Conservation (phyloP, 2,888 invertebrate species). For the Villa cingulata region DNA sequence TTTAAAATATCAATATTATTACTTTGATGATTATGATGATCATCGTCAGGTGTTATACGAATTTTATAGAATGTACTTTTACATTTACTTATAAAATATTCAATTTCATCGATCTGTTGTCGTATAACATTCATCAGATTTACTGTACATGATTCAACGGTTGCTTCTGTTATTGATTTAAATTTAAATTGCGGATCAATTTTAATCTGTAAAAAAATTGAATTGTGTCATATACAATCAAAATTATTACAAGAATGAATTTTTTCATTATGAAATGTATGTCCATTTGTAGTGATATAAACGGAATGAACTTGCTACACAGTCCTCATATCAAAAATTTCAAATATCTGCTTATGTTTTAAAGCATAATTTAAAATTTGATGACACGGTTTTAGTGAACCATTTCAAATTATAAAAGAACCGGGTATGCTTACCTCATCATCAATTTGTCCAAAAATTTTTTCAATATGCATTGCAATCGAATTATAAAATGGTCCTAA, state of each 20-base stretch:
- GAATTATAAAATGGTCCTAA: constrained; percentile 30
- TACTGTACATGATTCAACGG: constrained; percentile 23
- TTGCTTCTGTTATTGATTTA: constrained; percentile 25
- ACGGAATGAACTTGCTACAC: no score
- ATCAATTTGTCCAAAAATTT: constrained; percentile 22
- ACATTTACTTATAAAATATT: constrained; percentile 34
- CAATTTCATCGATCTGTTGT: constrained; percentile 30
- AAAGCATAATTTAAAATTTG: neutral
- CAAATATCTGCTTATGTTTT: no score
- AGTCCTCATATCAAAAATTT: no score
- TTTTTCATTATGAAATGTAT: no score
- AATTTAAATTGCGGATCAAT: constrained; percentile 17
- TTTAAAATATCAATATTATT: constrained; percentile 37
- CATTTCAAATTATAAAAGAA: no score
- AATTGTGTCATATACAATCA: no score
- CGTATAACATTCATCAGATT: constrained; percentile 25
- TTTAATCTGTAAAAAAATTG: constrained; percentile 9
- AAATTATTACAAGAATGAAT: no score
- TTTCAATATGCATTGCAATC: constrained; percentile 26
- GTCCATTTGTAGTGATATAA: no score
- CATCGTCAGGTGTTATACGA: constrained; percentile 36
- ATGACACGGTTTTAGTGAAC: no score
- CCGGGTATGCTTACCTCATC: constrained; percentile 17
- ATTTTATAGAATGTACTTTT: constrained; percentile 36
- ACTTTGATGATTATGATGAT: constrained; percentile 35